A percentile compares a stretch with the other conserved stretches of the same genome.
Conservation (phyloP, 1,140 invertebrate genomes). For the Batillaria attramentaria region DNA sequence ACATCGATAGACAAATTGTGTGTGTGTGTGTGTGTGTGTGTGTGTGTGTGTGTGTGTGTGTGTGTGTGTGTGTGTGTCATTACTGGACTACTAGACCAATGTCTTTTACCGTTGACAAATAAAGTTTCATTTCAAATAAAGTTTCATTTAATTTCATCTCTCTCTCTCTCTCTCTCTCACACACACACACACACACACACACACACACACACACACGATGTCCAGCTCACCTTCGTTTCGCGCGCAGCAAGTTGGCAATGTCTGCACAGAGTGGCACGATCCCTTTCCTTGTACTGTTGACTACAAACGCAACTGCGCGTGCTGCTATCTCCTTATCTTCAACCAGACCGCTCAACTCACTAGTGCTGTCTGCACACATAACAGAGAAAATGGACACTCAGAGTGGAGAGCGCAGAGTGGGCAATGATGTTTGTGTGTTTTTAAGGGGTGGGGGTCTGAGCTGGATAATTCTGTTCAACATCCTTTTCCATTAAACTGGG, state of each 20-base stretch:
- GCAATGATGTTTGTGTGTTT: not conserved
- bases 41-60: too few relatives aligned
- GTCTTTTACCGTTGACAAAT: too few relatives aligned
- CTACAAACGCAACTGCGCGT: slow-evolving; percentile 70
- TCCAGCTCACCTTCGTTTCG: slow-evolving; percentile 61
- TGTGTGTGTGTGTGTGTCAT: too few relatives aligned
- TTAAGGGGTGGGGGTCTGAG: too few relatives aligned
- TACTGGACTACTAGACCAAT: too few relatives aligned
- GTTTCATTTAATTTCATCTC: too few relatives aligned
- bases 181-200: not conserved
- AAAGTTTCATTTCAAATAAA: too few relatives aligned
- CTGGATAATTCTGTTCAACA: not conserved
- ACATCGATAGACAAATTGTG: too few relatives aligned
- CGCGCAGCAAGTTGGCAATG: slow-evolving; percentile 66
- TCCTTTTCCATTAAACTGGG: not conserved
- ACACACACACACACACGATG: not conserved
- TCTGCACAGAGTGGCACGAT: slow-evolving; percentile 71
- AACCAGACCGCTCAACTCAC: slow-evolving; percentile 62
- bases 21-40: too few relatives aligned
- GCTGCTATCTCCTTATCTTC: slow-evolving; percentile 72
- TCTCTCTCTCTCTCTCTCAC: not conserved
- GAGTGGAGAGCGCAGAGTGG: not conserved
- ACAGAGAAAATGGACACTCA: not conserved
- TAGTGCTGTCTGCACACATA: slow-evolving; percentile 54
- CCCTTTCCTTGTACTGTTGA: slow-evolving; percentile 71